These are phyloP conservation scores for Ranitomeya imitator DNA, from an alignment of 2,113 vertebrate genomes.

Conservation along the genomic window DNA sequence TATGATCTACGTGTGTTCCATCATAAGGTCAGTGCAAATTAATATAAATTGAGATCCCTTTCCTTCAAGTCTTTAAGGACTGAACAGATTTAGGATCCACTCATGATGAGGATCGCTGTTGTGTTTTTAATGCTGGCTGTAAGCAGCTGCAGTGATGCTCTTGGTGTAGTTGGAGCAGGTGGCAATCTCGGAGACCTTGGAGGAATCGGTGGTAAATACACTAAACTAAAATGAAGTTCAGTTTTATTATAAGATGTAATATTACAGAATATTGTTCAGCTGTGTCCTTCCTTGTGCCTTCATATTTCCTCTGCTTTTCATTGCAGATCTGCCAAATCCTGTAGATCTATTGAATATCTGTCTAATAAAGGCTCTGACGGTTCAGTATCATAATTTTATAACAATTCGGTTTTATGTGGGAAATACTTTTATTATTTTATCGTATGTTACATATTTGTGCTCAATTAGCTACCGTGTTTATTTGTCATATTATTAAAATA, in stretches of 20 bases:
- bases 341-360: background rate
- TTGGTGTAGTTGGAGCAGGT: background rate
- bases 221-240: background rate
- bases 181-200: background rate
- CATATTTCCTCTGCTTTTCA: too few relatives aligned
- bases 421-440: background rate
- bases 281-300: too few relatives aligned
- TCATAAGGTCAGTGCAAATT: background rate
- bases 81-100: background rate
- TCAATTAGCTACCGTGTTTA: background rate
- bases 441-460: background rate
- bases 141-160: background rate
- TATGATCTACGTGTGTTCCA: background rate
- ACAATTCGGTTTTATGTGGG: background rate
- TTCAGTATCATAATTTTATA: background rate
- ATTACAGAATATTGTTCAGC: background rate
- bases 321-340: background rate
- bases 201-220: background rate
- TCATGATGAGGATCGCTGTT: background rate
- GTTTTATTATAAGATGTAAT: background rate
- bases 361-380: background rate
- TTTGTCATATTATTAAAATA: too few relatives aligned
- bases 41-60: background rate
- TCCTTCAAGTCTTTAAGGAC: background rate
- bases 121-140: background rate